phyloP scores from a whole-genome alignment of 2,888 invertebrate species.

The Eristalis arbustorum region DNA sequence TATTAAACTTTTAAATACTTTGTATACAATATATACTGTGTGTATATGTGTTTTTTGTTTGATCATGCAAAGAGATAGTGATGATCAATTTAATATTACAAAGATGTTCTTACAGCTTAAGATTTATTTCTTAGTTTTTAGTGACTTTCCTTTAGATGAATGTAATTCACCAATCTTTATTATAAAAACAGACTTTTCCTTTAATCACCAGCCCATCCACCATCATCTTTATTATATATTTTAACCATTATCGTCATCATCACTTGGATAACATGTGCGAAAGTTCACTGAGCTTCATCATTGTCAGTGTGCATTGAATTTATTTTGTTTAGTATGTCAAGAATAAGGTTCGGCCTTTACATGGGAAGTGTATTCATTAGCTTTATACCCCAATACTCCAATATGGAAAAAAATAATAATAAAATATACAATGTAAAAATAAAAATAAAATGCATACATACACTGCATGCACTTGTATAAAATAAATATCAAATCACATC shows the following conservation, averaged over 20 bases:
- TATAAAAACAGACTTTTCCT: background rate
- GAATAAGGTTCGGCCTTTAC: background rate
- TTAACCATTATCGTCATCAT: background rate
- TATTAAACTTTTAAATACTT: constrained; percentile 70
- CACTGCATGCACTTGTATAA: constrained; percentile 68
- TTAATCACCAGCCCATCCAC: background rate
- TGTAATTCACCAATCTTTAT: background rate
- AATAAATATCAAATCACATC: constrained; percentile 47
- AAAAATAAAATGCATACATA: constrained; percentile 36
- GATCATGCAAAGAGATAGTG: constrained; percentile 33
- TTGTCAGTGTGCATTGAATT: background rate
- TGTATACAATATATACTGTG: constrained; percentile 60
- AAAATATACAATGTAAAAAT: background rate
- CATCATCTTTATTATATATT: background rate
- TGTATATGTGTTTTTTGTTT: background rate
- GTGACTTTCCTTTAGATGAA: background rate
- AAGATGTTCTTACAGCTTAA: constrained; percentile 21
- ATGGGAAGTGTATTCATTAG: background rate
- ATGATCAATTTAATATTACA: constrained; percentile 50
- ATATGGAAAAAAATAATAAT: background rate
- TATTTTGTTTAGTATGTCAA: background rate
- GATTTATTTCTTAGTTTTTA: constrained; percentile 15
- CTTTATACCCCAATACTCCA: constrained; percentile 12
- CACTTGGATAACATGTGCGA: background rate
- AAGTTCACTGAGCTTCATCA: background rate